Evolutionary conservation across 2,888 invertebrate genomes (phyloP).

Genomic region (Kuschelorhynchus macadamiae): DNA sequence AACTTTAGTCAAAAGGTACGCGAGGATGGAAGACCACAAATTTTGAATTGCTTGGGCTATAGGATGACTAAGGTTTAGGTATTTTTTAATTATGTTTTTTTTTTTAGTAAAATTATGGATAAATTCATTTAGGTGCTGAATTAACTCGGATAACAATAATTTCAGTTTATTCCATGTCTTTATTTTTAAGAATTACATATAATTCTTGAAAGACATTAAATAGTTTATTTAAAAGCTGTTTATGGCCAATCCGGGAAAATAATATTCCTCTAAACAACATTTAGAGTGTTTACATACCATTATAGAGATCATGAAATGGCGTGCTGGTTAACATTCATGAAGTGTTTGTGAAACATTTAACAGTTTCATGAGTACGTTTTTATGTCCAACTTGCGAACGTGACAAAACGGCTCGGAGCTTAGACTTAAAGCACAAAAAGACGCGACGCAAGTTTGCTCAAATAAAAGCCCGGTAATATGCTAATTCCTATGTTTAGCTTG

Average conservation of each 20-base stretch:
- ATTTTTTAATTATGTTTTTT: no score
- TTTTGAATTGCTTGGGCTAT: no score
- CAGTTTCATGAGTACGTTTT: conserved; percentile 66
- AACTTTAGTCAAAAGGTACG: no score
- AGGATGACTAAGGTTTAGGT: no score
- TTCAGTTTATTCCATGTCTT: no score
- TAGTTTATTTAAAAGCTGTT: no score
- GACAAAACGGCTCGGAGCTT: conserved; percentile 57
- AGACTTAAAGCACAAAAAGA: conserved; percentile 43
- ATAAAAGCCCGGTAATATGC: conserved; percentile 51
- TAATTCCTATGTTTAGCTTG: conserved; percentile 45
- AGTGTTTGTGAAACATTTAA: conserved; percentile 66
- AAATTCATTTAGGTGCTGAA: no score
- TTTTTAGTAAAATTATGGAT: no score
- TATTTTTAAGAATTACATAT: no score
- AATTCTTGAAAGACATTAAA: no score
- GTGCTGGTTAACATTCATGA: conserved; percentile 66
- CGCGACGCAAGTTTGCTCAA: conserved; percentile 42
- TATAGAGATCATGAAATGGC: conserved; percentile 59
- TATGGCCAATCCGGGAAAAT: background rate
- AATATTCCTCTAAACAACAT: background rate
- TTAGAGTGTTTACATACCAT: conserved; percentile 51
- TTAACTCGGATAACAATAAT: no score
- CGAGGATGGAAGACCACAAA: no score
- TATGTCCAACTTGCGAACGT: conserved; percentile 58